These are phyloP conservation scores for Eupithecia abbreviata DNA, from an alignment of 2,888 invertebrate genomes.

Conservation along the genomic window DNA sequence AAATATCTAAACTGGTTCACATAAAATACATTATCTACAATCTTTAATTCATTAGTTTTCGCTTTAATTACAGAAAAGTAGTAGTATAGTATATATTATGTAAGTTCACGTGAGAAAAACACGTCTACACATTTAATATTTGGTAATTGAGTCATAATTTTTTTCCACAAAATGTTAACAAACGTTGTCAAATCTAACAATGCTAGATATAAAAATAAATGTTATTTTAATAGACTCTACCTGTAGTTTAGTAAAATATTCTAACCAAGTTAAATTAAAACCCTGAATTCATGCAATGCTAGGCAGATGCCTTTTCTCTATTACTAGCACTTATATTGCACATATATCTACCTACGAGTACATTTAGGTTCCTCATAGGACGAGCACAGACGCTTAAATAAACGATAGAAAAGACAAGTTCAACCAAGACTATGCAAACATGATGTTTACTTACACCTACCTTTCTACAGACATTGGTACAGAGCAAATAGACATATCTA, in stretches of 20 bases:
- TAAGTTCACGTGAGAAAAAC: not conserved
- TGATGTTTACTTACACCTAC: slow-evolving; percentile 12
- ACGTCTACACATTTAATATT: not conserved
- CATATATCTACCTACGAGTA: too few species aligned
- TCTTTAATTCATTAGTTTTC: slow-evolving; percentile 6
- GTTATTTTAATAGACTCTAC: not conserved
- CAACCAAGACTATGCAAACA: slow-evolving; percentile 9
- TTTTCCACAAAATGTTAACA: not conserved
- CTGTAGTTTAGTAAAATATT: too few species aligned
- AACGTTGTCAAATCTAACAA: not conserved
- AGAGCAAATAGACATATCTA: slow-evolving; percentile 12
- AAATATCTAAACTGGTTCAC: slow-evolving; percentile 6
- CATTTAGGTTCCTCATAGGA: not conserved
- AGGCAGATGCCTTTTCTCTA: too few species aligned
- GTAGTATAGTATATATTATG: not conserved
- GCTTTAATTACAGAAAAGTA: slow-evolving; percentile 7
- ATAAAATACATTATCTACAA: not conserved
- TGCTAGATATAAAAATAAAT: not conserved
- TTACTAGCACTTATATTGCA: too few species aligned
- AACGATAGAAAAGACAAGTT: slow-evolving; percentile 11
- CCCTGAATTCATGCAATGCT: too few species aligned
- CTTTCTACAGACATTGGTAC: slow-evolving; percentile 7
- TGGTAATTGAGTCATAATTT: not conserved
- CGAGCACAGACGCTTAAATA: not conserved
- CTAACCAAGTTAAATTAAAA: too few species aligned